Evolutionary conservation across 2,888 invertebrate species (phyloP).

Genomic region (Galerucella pusilla): DNA sequence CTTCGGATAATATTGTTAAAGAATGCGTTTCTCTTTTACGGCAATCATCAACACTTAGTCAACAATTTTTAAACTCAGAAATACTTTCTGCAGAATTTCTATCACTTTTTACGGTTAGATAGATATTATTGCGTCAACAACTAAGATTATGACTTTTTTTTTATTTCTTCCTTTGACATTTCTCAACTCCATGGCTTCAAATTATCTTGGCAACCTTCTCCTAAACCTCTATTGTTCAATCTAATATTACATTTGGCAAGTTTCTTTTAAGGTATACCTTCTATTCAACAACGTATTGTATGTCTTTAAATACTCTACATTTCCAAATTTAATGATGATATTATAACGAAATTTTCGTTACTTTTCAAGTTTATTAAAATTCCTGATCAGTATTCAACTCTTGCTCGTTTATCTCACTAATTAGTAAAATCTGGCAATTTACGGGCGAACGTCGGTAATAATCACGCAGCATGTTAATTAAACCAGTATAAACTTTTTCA

Average conservation of each 20-base stretch:
- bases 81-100: no score
- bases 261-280: no score
- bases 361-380: constrained; percentile 11
- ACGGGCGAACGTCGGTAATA: constrained; percentile 36
- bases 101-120: no score
- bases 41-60: constrained; percentile 17
- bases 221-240: no score
- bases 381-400: constrained; percentile 27
- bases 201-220: no score
- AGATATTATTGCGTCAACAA: no score
- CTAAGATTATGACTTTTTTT: no score
- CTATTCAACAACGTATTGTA: neutral
- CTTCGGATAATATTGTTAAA: constrained; percentile 27
- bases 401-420: constrained; percentile 46
- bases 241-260: no score
- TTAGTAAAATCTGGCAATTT: constrained; percentile 48
- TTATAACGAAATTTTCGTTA: constrained; percentile 24
- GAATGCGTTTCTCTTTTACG: constrained; percentile 19
- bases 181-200: no score
- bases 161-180: no score
- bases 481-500: constrained; percentile 28
- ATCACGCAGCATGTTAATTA: constrained; percentile 34
- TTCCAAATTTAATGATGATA: neutral
- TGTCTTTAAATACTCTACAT: no score
- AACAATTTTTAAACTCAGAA: no score